Evolutionary conservation across 2,797 vertebrate species (phyloP).

Genomic region (Rallus crepitans): DNA sequence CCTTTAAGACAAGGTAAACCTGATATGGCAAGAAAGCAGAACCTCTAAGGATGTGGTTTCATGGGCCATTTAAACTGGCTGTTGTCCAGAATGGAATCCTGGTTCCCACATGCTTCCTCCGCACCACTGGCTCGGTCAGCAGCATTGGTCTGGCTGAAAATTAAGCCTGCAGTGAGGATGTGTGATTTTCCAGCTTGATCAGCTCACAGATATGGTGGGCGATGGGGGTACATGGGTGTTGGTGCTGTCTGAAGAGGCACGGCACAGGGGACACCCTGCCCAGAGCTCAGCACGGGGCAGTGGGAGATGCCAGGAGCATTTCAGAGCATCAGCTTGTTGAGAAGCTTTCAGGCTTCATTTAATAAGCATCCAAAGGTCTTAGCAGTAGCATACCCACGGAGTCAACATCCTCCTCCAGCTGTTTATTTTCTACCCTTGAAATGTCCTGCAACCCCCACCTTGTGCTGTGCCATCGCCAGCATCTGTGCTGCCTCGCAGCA

Average conservation of each 20-base stretch:
- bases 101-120: background rate
- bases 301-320: background rate
- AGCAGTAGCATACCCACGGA: background rate
- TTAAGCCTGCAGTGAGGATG: background rate
- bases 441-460: constrained; percentile 40
- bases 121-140: background rate
- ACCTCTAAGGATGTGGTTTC: constrained; percentile 26
- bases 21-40: constrained; percentile 6
- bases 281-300: fast-evolving
- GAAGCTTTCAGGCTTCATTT: constrained; percentile 41
- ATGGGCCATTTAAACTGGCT: background rate
- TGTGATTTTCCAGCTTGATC: background rate
- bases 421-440: constrained; percentile 59
- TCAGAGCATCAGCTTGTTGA: background rate
- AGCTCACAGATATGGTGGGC: fast-evolving
- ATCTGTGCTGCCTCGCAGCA: constrained; percentile 3
- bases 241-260: background rate
- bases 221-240: background rate
- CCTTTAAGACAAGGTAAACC: background rate
- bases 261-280: background rate
- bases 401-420: constrained; percentile 53
- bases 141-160: background rate
- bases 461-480: constrained; percentile 13
- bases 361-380: constrained; percentile 45
- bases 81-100: background rate